Conservation (phyloP, 2,888 invertebrate species). For the Cheilosia urbana region DNA sequence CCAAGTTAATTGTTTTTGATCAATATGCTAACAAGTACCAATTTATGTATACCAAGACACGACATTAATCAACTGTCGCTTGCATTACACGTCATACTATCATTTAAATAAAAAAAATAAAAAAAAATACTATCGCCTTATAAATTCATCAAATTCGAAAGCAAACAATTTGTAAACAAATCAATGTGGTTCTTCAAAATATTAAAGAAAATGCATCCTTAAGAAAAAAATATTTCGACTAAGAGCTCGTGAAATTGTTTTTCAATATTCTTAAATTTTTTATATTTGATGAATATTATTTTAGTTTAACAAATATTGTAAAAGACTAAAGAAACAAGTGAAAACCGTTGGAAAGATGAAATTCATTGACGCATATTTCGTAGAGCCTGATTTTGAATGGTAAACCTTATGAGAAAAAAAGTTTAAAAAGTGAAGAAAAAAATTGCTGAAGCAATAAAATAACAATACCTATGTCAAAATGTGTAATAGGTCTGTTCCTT, state of each 20-base stretch:
- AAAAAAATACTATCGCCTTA: too few species aligned
- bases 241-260: too few species aligned
- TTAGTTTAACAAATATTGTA: slow-evolving; percentile 16
- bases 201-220: too few species aligned
- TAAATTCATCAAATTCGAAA: background rate
- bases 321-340: slow-evolving; percentile 10
- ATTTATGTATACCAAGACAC: slow-evolving; percentile 11
- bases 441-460: slow-evolving; percentile 10
- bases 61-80: slow-evolving; percentile 9
- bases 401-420: slow-evolving; percentile 11
- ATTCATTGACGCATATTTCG: slow-evolving; percentile 18
- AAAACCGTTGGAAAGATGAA: slow-evolving; percentile 9
- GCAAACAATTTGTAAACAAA: background rate
- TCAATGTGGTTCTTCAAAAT: too few species aligned
- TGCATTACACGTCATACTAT: background rate
- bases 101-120: slow-evolving; percentile 5
- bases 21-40: background rate
- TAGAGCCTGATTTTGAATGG: slow-evolving; percentile 32
- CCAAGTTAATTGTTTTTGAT: slow-evolving; percentile 41
- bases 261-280: background rate
- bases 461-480: background rate
- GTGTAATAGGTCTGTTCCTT: too few species aligned
- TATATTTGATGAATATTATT: background rate
- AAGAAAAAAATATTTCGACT: too few species aligned
- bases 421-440: background rate